phyloP scores from a whole-genome alignment of 2,113 vertebrate species.

The Protobothrops flavoviridis region DNA sequence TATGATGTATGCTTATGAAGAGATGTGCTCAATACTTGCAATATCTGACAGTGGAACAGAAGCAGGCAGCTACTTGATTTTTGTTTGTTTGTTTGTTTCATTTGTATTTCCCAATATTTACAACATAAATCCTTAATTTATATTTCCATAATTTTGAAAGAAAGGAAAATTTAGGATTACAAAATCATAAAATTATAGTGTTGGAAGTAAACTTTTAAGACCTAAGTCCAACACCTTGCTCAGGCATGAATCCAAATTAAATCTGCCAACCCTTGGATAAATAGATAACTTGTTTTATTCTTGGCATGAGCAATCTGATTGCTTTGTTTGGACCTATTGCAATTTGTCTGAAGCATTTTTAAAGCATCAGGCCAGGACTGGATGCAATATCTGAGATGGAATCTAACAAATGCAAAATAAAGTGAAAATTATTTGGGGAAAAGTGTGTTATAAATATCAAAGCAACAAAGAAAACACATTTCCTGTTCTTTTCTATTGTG shows the following conservation, averaged over 20 bases:
- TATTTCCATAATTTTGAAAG: neutral
- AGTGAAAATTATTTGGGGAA: neutral
- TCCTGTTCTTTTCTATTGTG: conserved; percentile 2
- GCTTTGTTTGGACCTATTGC: neutral
- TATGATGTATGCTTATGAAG: no score
- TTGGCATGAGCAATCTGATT: neutral
- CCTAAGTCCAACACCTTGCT: neutral
- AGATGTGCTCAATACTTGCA: no score
- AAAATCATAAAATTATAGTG: neutral
- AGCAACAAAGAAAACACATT: neutral
- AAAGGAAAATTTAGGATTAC: neutral
- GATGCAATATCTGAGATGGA: neutral
- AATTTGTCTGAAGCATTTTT: neutral
- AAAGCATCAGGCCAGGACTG: neutral
- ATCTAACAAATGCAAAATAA: neutral
- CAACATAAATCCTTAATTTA: conserved; percentile 13
- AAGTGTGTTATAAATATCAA: neutral
- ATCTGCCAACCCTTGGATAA: neutral
- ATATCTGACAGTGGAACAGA: neutral
- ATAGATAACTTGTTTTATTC: neutral
- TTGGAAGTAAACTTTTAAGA: neutral
- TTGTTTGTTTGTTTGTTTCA: neutral
- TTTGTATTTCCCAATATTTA: conserved; percentile 6
- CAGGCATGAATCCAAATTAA: neutral
- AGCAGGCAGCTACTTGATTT: conserved; percentile 21